phyloP scores from a whole-genome alignment of 2,888 invertebrate genomes.

The Adelphocoris suturalis region DNA sequence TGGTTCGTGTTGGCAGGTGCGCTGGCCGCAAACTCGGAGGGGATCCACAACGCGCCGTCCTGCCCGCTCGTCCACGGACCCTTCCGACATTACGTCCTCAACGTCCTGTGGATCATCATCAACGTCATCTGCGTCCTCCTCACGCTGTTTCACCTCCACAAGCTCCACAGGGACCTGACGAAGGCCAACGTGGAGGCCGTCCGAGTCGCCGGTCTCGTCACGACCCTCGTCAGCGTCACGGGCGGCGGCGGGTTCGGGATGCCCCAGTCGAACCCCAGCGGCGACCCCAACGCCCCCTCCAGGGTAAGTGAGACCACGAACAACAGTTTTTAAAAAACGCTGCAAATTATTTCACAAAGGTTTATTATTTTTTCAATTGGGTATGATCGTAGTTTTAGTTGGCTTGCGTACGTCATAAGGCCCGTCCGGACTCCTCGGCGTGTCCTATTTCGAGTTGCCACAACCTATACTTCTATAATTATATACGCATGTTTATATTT shows the following conservation, averaged over 20 bases:
- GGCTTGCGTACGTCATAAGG: no score
- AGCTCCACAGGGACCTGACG: constrained; percentile 89
- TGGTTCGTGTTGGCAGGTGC: constrained; percentile 82
- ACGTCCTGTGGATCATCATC: constrained; percentile 93
- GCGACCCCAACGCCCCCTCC: constrained; percentile 64
- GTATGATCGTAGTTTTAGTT: no score
- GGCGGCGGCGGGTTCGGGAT: constrained; percentile 81
- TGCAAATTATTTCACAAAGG: no score
- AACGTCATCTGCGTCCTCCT: constrained; percentile 91
- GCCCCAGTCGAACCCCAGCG: constrained; percentile 55
- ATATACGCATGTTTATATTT: no score
- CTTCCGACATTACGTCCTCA: constrained; percentile 92
- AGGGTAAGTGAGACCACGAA: no score
- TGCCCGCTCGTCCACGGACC: constrained; percentile 93
- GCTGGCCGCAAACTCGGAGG: constrained; percentile 88
- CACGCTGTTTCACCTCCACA: constrained; percentile 89
- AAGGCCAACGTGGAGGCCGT: constrained; percentile 92
- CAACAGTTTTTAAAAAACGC: no score
- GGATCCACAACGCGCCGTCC: constrained; percentile 88
- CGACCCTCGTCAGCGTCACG: constrained; percentile 90
- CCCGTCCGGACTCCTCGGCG: no score
- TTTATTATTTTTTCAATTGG: no score
- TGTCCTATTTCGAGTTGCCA: no score
- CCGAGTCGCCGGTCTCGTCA: constrained; percentile 89
- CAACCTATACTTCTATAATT: no score